These are phyloP conservation scores for Coenonympha arcania DNA, from an alignment of 2,888 invertebrate genomes.

Conservation along the genomic window DNA sequence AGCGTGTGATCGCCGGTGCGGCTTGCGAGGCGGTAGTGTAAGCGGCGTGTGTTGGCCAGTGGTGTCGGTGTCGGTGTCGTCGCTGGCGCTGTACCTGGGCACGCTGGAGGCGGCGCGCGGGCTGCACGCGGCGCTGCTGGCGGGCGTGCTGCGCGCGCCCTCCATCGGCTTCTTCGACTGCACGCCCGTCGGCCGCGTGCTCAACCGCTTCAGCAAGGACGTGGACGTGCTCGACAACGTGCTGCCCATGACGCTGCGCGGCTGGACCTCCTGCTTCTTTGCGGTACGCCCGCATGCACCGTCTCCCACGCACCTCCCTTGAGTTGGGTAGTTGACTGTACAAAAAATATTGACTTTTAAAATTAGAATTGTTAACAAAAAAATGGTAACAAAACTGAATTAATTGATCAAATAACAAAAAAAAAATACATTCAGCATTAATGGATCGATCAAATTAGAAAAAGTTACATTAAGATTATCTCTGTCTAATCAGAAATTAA, in stretches of 20 bases:
- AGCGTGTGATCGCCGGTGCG: not conserved
- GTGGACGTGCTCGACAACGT: slow-evolving; percentile 81
- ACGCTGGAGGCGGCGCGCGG: slow-evolving; percentile 76
- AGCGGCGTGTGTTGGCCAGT: slow-evolving; percentile 55
- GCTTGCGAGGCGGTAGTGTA: slow-evolving; percentile 1
- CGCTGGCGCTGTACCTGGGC: slow-evolving; percentile 79
- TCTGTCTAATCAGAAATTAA: too few species aligned
- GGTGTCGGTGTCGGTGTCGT: slow-evolving; percentile 77
- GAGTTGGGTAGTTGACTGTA: too few species aligned
- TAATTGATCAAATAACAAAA: too few species aligned
- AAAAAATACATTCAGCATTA: too few species aligned
- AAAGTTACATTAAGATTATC: too few species aligned
- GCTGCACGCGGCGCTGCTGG: slow-evolving; percentile 78
- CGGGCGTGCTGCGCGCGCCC: slow-evolving; percentile 78
- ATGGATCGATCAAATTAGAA: too few species aligned
- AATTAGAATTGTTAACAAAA: too few species aligned
- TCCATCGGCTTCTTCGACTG: slow-evolving; percentile 84
- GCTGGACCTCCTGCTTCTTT: slow-evolving; percentile 80
- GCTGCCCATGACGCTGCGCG: slow-evolving; percentile 80
- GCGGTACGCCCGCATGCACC: slow-evolving; percentile 57
- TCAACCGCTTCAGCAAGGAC: slow-evolving; percentile 85
- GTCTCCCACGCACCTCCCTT: not conserved
- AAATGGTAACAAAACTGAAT: too few species aligned
- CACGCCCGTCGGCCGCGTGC: slow-evolving; percentile 84
- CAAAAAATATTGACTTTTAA: too few species aligned